Percentiles rank a stretch among this genome's conserved stretches.
These are phyloP conservation scores for Timema podura DNA, from an alignment of 2,888 invertebrate species.

Conservation along the genomic window DNA sequence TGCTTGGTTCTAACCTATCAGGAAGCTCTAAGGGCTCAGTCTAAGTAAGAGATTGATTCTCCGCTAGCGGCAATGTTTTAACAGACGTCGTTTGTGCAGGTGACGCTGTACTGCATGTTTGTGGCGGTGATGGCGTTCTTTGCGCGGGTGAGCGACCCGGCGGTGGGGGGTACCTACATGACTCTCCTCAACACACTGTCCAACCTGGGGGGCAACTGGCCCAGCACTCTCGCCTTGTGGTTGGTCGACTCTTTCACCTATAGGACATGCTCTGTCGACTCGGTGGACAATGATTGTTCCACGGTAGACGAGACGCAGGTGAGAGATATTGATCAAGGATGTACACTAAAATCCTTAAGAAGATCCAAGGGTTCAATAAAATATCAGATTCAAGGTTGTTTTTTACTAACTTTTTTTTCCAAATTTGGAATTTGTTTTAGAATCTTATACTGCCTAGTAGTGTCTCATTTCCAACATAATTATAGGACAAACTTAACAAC, in stretches of 20 bases:
- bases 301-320: slow-evolving; percentile 61
- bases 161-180: slow-evolving; percentile 99
- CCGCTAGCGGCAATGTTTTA: no score
- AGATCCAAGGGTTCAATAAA: no score
- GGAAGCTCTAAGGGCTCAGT: no score
- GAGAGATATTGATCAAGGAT: slow-evolving; percentile 37
- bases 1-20: no score
- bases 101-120: slow-evolving; percentile 93
- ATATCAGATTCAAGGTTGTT: no score
- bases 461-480: no score
- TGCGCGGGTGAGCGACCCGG: slow-evolving; percentile 93
- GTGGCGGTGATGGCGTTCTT: slow-evolving; percentile 97
- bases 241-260: slow-evolving; percentile 85
- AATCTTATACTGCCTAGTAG: no score
- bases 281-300: slow-evolving; percentile 55
- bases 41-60: no score
- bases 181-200: slow-evolving; percentile 93
- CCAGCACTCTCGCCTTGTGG: slow-evolving; percentile 85
- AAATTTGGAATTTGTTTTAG: no score
- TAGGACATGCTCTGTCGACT: slow-evolving; percentile 58
- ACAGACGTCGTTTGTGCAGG: slow-evolving; percentile 49
- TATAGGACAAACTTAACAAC: no score
- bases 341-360: not conserved
- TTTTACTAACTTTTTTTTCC: not conserved
- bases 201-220: slow-evolving; percentile 99